phyloP scores from a whole-genome alignment of 2,888 invertebrate species.

The Euphydryas editha region DNA sequence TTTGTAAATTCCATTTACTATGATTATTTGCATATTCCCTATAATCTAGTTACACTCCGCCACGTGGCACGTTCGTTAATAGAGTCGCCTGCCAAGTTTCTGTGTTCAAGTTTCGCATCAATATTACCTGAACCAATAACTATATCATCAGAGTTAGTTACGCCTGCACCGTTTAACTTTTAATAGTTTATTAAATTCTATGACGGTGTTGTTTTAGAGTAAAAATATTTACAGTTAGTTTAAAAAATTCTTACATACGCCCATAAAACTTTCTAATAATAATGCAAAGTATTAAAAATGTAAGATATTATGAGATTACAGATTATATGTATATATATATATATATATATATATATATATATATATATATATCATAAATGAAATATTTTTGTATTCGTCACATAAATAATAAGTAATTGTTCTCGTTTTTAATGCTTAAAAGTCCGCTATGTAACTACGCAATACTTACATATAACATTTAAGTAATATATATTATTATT shows the following conservation, averaged over 20 bases:
- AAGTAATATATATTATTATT: too few species aligned
- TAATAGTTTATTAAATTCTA: background rate
- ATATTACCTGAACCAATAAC: constrained; percentile 24
- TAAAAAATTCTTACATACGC: background rate
- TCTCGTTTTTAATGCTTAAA: too few species aligned
- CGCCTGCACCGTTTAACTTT: constrained; percentile 5
- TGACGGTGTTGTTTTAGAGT: background rate
- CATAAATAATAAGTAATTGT: too few species aligned
- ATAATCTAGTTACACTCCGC: constrained; percentile 42
- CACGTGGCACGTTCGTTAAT: constrained; percentile 56
- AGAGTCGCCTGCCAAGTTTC: constrained; percentile 36
- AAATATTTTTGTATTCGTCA: too few species aligned
- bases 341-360: too few species aligned
- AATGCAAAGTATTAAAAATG: background rate
- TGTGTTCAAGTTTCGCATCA: constrained; percentile 24
- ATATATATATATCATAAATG: too few species aligned
- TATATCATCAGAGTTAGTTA: constrained; percentile 7
- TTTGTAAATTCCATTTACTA: background rate
- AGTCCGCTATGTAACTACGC: too few species aligned
- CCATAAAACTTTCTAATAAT: background rate
- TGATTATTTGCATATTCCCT: background rate
- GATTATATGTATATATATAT: too few species aligned
- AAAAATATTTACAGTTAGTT: background rate
- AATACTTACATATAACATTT: too few species aligned
- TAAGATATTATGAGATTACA: background rate